A percentile compares a stretch with the other conserved stretches of the same genome.
Conservation (phyloP, 92 coral and sea anemone species). For the Actinernus sp. region DNA sequence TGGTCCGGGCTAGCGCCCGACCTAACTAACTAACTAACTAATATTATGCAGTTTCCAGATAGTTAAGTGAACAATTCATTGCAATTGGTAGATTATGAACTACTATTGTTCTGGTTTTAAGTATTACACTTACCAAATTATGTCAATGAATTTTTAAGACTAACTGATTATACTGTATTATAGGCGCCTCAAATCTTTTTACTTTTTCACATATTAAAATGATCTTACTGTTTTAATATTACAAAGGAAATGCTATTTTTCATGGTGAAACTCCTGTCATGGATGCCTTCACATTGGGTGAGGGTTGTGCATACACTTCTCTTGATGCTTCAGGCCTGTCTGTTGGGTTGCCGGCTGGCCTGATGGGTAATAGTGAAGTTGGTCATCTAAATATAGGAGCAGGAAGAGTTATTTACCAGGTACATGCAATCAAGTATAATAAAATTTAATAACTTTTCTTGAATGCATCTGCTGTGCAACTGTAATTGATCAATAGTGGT, state of each 20-base stretch:
- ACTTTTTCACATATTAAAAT: neutral
- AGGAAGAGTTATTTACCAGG: constrained; percentile 95
- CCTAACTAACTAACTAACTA: too few relatives aligned
- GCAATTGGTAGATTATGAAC: too few relatives aligned
- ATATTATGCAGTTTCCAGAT: too few relatives aligned
- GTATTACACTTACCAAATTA: too few relatives aligned
- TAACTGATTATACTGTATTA: too few relatives aligned
- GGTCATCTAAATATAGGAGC: constrained; percentile 99
- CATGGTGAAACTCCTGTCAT: constrained; percentile 95
- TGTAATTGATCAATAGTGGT: too few relatives aligned
- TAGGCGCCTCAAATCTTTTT: neutral
- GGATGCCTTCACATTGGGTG: constrained; percentile 85
- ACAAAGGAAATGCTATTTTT: constrained; percentile 86
- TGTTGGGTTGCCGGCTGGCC: constrained; percentile 96
- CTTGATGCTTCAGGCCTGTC: constrained; percentile 98
- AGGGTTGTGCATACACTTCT: constrained; percentile 78
- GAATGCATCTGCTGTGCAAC: too few relatives aligned
- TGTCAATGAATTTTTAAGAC: too few relatives aligned
- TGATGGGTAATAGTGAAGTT: constrained; percentile 98
- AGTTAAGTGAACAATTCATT: too few relatives aligned
- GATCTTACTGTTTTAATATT: neutral
- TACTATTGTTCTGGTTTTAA: too few relatives aligned
- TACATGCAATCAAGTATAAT: neutral
- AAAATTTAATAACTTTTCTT: too few relatives aligned
- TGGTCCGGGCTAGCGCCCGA: too few relatives aligned